Percentiles rank a stretch among this genome's conserved stretches.
Evolutionary conservation across 2,113 vertebrate genomes (phyloP).

Genomic region (Quiscalus mexicanus): DNA sequence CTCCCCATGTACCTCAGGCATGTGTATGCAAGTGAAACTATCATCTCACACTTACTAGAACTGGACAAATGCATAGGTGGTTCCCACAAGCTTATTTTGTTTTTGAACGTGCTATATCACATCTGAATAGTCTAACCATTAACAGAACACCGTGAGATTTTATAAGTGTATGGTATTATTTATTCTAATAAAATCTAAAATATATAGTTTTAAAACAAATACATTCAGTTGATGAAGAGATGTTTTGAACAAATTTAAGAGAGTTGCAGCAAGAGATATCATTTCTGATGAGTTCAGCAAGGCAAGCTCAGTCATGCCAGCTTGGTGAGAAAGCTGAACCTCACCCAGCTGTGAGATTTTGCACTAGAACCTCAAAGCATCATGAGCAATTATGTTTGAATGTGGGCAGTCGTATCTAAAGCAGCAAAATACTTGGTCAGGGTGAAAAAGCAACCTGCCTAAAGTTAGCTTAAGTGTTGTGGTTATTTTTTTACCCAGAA

Average conservation of each 20-base stretch:
- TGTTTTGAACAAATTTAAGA: neutral
- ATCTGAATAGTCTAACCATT: neutral
- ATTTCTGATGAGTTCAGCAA: conserved; percentile 53
- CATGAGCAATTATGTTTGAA: conserved; percentile 25
- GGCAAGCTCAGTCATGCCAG: conserved; percentile 48
- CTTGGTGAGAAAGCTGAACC: conserved; percentile 59
- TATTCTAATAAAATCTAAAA: neutral
- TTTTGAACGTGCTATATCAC: neutral
- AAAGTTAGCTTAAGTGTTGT: neutral
- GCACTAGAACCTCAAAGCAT: conserved; percentile 42
- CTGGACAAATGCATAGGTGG: neutral
- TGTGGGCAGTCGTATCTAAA: conserved; percentile 16
- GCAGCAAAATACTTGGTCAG: conserved; percentile 5
- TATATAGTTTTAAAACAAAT: neutral
- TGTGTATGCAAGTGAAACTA: neutral
- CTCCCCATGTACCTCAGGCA: rapidly evolving
- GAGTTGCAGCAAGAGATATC: conserved; percentile 9
- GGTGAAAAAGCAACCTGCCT: neutral
- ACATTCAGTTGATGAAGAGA: neutral
- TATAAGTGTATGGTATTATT: neutral
- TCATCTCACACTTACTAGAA: neutral
- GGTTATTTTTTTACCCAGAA: neutral
- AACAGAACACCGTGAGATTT: neutral
- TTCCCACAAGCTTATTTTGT: neutral
- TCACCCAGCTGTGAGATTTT: conserved; percentile 54